phyloP scores from a whole-genome alignment of 1,140 invertebrate species.

The Triops longicaudatus region DNA sequence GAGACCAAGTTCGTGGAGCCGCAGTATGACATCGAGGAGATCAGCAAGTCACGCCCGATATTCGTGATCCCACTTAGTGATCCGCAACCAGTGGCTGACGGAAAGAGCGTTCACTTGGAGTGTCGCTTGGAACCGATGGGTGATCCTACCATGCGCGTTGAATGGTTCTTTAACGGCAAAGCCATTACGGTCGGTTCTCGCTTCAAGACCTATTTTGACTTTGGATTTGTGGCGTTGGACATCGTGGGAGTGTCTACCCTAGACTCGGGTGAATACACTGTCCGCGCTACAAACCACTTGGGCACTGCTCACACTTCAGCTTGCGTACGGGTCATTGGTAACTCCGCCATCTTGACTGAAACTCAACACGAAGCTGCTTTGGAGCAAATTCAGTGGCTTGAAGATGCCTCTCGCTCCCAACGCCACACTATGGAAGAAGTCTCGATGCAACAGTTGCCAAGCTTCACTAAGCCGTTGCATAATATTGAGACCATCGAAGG shows the following conservation, averaged over 20 bases:
- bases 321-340: slow-evolving; percentile 71
- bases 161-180: slow-evolving; percentile 85
- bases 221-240: slow-evolving; percentile 84
- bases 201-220: slow-evolving; percentile 90
- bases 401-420: slow-evolving; percentile 65
- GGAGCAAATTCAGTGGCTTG: slow-evolving; percentile 88
- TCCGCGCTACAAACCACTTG: slow-evolving; percentile 81
- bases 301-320: slow-evolving; percentile 85
- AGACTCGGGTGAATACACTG: slow-evolving; percentile 90
- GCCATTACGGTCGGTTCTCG: slow-evolving; percentile 52
- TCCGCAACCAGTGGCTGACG: slow-evolving; percentile 75
- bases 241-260: slow-evolving; percentile 75
- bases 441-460: slow-evolving; percentile 67
- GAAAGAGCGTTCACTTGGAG: slow-evolving; percentile 83
- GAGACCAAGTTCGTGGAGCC: slow-evolving; percentile 79
- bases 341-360: slow-evolving; percentile 80
- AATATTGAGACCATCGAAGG: slow-evolving; percentile 86
- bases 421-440: slow-evolving; percentile 40
- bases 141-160: slow-evolving; percentile 89
- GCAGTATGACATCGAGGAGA: slow-evolving; percentile 82
- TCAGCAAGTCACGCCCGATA: slow-evolving; percentile 83
- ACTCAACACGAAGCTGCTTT: slow-evolving; percentile 90
- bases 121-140: slow-evolving; percentile 85
- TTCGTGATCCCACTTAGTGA: slow-evolving; percentile 70
- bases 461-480: slow-evolving; percentile 76